Conservation (phyloP, 2,888 invertebrate genomes). For the Hylaea fasciaria region DNA sequence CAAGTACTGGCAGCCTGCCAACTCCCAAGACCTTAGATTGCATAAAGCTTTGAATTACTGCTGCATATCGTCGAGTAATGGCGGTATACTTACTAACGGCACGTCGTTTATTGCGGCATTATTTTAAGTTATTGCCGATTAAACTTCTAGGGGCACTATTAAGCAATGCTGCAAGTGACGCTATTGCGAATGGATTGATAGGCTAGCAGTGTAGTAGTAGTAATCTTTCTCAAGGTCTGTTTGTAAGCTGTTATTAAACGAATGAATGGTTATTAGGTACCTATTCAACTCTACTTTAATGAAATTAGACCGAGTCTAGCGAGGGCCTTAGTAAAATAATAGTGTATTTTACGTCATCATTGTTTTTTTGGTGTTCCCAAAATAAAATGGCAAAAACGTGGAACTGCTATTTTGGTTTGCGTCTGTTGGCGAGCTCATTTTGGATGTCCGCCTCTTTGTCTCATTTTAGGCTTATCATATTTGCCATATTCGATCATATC, state of each 20-base stretch:
- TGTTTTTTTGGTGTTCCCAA: too few species aligned
- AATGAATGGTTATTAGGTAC: constrained; percentile 1
- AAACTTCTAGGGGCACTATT: constrained; percentile 12
- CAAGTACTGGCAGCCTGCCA: constrained; percentile 60
- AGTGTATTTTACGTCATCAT: too few species aligned
- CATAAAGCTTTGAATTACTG: constrained; percentile 37
- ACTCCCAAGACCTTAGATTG: constrained; percentile 31
- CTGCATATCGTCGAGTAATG: constrained; percentile 36
- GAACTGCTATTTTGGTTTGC: too few species aligned
- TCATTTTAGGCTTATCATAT: too few species aligned
- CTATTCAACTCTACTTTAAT: too few species aligned
- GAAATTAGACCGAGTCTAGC: not conserved
- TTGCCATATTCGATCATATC: too few species aligned
- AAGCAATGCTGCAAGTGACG: not conserved
- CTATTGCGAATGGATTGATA: not conserved
- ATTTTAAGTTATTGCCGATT: constrained; percentile 31
- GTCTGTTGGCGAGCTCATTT: too few species aligned
- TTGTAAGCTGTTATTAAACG: not conserved
- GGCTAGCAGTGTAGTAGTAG: constrained; percentile 2
- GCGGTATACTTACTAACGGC: not conserved
- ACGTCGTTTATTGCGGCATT: constrained; percentile 29
- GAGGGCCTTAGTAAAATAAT: too few species aligned
- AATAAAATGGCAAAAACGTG: too few species aligned
- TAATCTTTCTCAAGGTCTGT: constrained; percentile 2
- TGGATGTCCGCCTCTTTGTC: too few species aligned